A percentile compares a stretch with the other conserved stretches of the same genome.
Conservation (phyloP, 2,797 vertebrate species). For the Phrynocephalus vlangalii region DNA sequence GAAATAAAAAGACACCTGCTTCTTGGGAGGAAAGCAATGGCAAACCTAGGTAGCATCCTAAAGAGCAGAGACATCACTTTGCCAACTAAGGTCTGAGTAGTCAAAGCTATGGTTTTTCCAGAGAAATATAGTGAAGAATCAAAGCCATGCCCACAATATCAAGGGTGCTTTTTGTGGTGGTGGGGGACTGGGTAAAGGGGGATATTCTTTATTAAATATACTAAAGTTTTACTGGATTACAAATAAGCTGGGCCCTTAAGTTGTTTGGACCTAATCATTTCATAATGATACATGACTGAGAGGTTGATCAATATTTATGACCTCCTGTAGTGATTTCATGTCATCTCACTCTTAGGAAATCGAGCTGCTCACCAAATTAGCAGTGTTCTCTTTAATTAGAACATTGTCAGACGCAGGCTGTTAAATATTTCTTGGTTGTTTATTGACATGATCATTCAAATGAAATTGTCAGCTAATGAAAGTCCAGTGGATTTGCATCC, state of each 20-base stretch:
- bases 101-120: too few species aligned
- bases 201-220: not conserved
- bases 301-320: constrained; percentile 73
- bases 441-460: constrained; percentile 77
- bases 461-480: constrained; percentile 79
- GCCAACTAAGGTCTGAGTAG: too few species aligned
- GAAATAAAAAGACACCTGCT: too few species aligned
- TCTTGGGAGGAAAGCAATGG: too few species aligned
- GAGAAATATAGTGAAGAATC: constrained; percentile 1
- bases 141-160: not conserved
- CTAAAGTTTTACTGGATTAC: not conserved
- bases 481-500: constrained; percentile 79
- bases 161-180: constrained; percentile 10
- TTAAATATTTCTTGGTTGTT: constrained; percentile 74
- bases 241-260: constrained; percentile 18
- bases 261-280: constrained; percentile 63
- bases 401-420: constrained; percentile 60
- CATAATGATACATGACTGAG: constrained; percentile 56
- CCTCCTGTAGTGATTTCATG: constrained; percentile 59
- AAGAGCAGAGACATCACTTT: too few species aligned
- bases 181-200: not conserved
- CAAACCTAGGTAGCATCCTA: too few species aligned
- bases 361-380: constrained; percentile 43
- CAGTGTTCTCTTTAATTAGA: constrained; percentile 58
- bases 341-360: constrained; percentile 73